Evolutionary conservation across 92 coral and sea anemone genomes (phyloP).

Genomic region (Phenganax stokvisi): DNA sequence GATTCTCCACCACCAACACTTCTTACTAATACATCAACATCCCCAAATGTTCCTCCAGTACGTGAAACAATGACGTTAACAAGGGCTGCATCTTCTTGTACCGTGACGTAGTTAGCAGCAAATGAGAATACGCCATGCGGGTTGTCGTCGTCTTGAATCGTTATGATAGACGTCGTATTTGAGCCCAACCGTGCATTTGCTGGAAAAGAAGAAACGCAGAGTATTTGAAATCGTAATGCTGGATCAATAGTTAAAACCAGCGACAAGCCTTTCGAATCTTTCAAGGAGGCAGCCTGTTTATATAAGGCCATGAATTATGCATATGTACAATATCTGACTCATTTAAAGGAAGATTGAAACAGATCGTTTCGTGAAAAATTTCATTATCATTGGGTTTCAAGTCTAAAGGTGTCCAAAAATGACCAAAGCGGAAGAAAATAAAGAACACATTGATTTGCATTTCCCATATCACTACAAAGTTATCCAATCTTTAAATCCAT

Average conservation of each 20-base stretch:
- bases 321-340: too few relatives aligned
- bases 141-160: conserved; percentile 80
- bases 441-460: background rate
- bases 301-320: too few relatives aligned
- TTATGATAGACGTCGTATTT: conserved; percentile 56
- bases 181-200: conserved; percentile 68
- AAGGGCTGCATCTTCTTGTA: conserved; percentile 61
- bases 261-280: too few relatives aligned
- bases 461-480: too few relatives aligned
- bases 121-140: conserved; percentile 76
- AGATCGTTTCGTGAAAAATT: too few relatives aligned
- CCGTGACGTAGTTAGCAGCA: conserved; percentile 50
- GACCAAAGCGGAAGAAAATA: background rate
- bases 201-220: conserved; percentile 13
- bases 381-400: too few relatives aligned
- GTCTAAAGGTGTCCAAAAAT: background rate
- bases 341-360: too few relatives aligned
- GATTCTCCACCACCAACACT: conserved; percentile 91
- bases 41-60: conserved; percentile 80
- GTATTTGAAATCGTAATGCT: too few relatives aligned
- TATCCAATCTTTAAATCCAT: too few relatives aligned
- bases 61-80: conserved; percentile 68
- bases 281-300: too few relatives aligned
- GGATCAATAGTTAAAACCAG: too few relatives aligned
- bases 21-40: conserved; percentile 79